Evolutionary conservation across 2,888 invertebrate species (phyloP), one percentile per base, ranked within the genome.

Genomic region (Ethmia dodecea): DNA sequence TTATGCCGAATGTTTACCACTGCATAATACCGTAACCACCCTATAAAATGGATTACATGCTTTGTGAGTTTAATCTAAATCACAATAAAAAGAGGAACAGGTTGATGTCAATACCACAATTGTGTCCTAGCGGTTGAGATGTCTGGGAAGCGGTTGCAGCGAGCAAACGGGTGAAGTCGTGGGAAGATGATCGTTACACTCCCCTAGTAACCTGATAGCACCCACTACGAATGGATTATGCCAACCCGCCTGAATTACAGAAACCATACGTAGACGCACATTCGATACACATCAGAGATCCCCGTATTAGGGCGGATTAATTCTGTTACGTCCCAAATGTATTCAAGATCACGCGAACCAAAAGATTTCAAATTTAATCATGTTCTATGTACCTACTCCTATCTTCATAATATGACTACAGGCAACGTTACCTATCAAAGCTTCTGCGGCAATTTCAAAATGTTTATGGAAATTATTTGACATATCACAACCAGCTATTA

Each of bases 221-320:
- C 55, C 56, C 67, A 58, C 60, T 60, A 57, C 68, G 66, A 76
- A 70, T 71, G 78, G 83, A 83, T 84, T 84, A 84, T 77, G 54
- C 59, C 54, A 55, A 61, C 64, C 71, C 61, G 71, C 68, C 78
- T 76, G 79, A 81, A 84, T 83, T 80, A 86, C 78, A 73, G 84
- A 86, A 84, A 83, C 86, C 86, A 75, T 86, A 86, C 60, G 60
- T 61, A 67, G 54, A 56, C 61, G 66, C 60, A 62, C 66, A 68
- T 60, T 65, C 64, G 73, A 75, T 80, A 80, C 68, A 67, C 70
- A 74, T 73, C 64, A 69, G 60, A 73, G 69, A 71, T 72, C 70
- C 65, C 57, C 58, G 67, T 70, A 74, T 78, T 72, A 79, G 56
- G 60, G 52, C 55, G 76, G 75, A 83, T 83, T 84, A 81, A 80